A percentile compares a stretch with the other conserved stretches of the same genome.
These are phyloP conservation scores for Oryzias melastigma DNA, from an alignment of 2,113 vertebrate genomes.

Conservation along the genomic window DNA sequence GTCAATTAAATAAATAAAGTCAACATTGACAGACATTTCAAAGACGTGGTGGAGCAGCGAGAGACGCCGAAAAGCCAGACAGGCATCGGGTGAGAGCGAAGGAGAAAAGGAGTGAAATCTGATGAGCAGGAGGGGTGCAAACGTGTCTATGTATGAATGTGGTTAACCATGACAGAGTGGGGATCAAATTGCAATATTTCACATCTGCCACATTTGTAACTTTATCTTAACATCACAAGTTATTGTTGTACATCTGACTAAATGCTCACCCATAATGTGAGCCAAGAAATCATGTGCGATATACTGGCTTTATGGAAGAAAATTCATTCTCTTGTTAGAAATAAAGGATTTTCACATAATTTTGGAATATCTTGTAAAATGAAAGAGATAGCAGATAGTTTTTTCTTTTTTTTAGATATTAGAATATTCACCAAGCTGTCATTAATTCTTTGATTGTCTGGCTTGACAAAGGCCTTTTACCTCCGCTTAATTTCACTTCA, in stretches of 20 bases:
- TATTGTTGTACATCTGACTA: slow-evolving; percentile 29
- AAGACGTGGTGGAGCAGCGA: slow-evolving; percentile 23
- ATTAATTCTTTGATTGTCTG: slow-evolving; percentile 66
- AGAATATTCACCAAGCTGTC: slow-evolving; percentile 60
- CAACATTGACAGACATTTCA: slow-evolving; percentile 69
- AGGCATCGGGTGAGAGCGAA: slow-evolving; percentile 19
- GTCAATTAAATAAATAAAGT: slow-evolving; percentile 73
- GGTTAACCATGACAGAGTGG: slow-evolving; percentile 4
- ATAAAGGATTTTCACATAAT: slow-evolving; percentile 37
- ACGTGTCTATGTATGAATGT: neutral
- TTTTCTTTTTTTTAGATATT: slow-evolving; percentile 55
- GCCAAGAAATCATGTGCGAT: slow-evolving; percentile 10
- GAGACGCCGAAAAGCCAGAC: slow-evolving; percentile 5
- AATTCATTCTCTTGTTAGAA: slow-evolving; percentile 32
- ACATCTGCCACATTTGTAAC: slow-evolving; percentile 38
- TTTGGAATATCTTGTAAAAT: slow-evolving; percentile 50
- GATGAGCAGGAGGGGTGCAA: slow-evolving; percentile 22
- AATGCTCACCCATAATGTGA: slow-evolving; percentile 18
- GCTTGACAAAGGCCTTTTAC: slow-evolving; percentile 63
- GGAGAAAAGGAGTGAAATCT: slow-evolving; percentile 25
- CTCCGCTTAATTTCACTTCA: slow-evolving; percentile 67
- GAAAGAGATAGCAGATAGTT: slow-evolving; percentile 58
- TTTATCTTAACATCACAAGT: slow-evolving; percentile 25
- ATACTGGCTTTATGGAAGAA: neutral
- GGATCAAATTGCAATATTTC: slow-evolving; percentile 37